These are phyloP conservation scores for Hippocampus abdominalis DNA, from an alignment of 2,113 vertebrate species.

Conservation along the genomic window DNA sequence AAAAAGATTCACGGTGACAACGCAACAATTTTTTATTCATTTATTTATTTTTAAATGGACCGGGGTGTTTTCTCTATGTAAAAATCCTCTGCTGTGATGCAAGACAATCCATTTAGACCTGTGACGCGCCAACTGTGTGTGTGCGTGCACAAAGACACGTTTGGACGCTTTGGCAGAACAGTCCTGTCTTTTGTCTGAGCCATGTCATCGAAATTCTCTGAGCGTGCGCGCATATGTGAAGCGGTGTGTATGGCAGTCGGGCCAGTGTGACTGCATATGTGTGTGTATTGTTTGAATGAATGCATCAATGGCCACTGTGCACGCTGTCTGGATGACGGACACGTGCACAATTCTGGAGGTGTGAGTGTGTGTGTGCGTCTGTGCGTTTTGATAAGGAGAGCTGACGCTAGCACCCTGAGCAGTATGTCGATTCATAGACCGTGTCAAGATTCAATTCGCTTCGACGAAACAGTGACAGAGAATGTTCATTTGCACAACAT, in stretches of 20 bases:
- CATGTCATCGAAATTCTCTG: slow-evolving; percentile 56
- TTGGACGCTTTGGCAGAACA: slow-evolving; percentile 21
- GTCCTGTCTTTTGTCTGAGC: slow-evolving; percentile 47
- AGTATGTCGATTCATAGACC: not conserved
- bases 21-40: no score
- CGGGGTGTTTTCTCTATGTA: not conserved
- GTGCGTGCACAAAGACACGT: slow-evolving; percentile 13
- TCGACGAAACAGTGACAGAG: not conserved
- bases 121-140: slow-evolving; percentile 5
- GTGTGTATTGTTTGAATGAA: slow-evolving; percentile 52
- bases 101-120: slow-evolving; percentile 39
- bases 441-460: not conserved
- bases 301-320: slow-evolving; percentile 57
- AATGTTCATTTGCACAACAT: not conserved
- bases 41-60: no score
- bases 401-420: not conserved
- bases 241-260: slow-evolving; percentile 35
- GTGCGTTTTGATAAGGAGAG: slow-evolving; percentile 7
- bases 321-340: slow-evolving; percentile 11
- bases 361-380: not conserved
- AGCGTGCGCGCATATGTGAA: slow-evolving; percentile 57
- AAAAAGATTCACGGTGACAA: no score
- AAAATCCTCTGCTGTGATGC: slow-evolving; percentile 11
- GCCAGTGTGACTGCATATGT: slow-evolving; percentile 52
- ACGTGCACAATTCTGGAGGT: slow-evolving; percentile 15